Conservation (phyloP, 2,888 invertebrate species). For the Drosophila algonquin region DNA sequence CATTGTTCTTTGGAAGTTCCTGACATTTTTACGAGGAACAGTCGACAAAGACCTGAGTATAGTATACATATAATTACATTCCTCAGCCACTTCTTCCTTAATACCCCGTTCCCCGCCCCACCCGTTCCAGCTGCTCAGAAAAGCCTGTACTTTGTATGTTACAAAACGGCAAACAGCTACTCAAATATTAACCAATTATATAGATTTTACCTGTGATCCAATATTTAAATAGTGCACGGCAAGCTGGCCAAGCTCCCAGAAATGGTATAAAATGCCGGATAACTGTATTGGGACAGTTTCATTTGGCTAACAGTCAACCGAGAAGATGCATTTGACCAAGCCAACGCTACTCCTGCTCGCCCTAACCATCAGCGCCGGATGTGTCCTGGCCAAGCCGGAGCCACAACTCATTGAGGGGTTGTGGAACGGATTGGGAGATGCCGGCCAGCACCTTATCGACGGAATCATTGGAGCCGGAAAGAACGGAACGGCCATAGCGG, state of each 20-base stretch:
- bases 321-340: constrained; percentile 37
- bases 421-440: constrained; percentile 15
- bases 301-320: constrained; percentile 20
- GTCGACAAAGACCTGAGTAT: too few species aligned
- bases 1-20: too few species aligned
- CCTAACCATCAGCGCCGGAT: constrained; percentile 22
- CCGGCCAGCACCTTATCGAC: constrained; percentile 17
- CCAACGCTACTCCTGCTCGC: constrained; percentile 36
- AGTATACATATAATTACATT: too few species aligned
- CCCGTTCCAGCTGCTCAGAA: too few species aligned
- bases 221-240: constrained; percentile 34
- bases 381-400: constrained; percentile 19
- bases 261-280: constrained; percentile 34
- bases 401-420: neutral
- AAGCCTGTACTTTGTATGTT: too few species aligned
- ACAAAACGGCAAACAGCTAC: constrained; percentile 35
- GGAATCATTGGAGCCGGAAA: constrained; percentile 9
- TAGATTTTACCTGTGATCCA: constrained; percentile 19
- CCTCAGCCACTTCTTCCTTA: too few species aligned
- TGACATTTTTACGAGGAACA: too few species aligned
- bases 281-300: neutral
- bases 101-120: too few species aligned
- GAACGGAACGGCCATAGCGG: constrained; percentile 10
- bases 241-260: neutral
- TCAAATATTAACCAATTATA: constrained; percentile 50